Conservation (phyloP, 2,888 invertebrate genomes). For the Drosophila formosana region DNA sequence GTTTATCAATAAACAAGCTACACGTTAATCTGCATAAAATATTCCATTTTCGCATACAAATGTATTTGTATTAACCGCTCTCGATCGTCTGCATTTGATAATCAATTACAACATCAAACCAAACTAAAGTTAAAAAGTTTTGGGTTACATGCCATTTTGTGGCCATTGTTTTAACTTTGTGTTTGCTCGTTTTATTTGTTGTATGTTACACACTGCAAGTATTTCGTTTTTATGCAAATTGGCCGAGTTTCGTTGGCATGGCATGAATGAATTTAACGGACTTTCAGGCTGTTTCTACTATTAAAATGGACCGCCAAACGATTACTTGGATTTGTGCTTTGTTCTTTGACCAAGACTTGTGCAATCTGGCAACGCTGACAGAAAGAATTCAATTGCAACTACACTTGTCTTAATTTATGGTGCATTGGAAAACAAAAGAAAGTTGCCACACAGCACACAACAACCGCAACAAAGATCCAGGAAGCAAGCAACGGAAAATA, state of each 20-base stretch:
- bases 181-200: conserved; percentile 14
- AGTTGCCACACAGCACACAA: conserved; percentile 54
- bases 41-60: background rate
- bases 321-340: conserved; percentile 1
- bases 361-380: conserved; percentile 40
- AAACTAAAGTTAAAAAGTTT: conserved; percentile 4
- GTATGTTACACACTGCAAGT: background rate
- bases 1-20: conserved; percentile 4
- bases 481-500: conserved; percentile 50
- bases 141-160: background rate
- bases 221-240: conserved; percentile 25
- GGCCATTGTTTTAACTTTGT: conserved; percentile 18
- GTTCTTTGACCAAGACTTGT: background rate
- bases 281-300: background rate
- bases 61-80: background rate
- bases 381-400: conserved; percentile 12
- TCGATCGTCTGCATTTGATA: conserved; percentile 37
- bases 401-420: conserved; percentile 34
- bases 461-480: conserved; percentile 50
- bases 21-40: conserved; percentile 4
- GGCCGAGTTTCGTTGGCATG: conserved; percentile 10
- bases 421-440: conserved; percentile 54
- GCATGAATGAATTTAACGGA: background rate
- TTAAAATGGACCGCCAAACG: background rate
- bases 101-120: conserved; percentile 47